Base-by-base conservation (phyloP, 2,888 invertebrate species). In the Oxycera nigricornis region DNA sequence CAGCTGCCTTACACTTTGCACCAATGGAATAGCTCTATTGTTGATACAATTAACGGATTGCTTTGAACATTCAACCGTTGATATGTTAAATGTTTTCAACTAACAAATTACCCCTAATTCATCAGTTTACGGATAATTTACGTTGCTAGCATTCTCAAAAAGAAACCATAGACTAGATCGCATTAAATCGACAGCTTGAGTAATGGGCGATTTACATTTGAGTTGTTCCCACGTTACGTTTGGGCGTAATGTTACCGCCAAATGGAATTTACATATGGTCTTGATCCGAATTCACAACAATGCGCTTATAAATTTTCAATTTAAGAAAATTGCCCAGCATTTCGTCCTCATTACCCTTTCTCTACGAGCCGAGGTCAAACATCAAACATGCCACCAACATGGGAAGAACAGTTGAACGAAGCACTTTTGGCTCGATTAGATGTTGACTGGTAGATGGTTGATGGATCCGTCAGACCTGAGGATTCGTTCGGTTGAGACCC, bases 261-360 rank as follows among this genome's bases (percentile, higher is more conserved):
- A 70, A 55, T 3, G 30, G 22, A 70, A 70, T 70, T 70, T 55
- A 68, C 70, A 31, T 52, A 9, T 46, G n/a, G 70, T 70, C 55
- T 70, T 35, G 70, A 52, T 39, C 24, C 24, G 35, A 61, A 61
- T 61, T 28, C 22, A 68, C 26, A n/a, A 30, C 67, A 22, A 68
- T 55, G 41, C 20, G 55, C 24, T 52, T 35, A 35, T 52, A 70
- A 70, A 70, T 70, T 70, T 70, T 70, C 70, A 70, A 70, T 70
- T 70, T 70, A 70, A 70, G 70, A 70, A 70, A 70, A 70, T 70
- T 70, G 55, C 70, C 22, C 70, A 70, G 55, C 55, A 55, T 52
- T 55, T 70, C 35, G 70, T 55, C 55, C 70, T 70, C 70, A 70
- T 70, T 70, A 70, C 70, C 70, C 70, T 70, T 70, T 55, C 55